phyloP scores from a whole-genome alignment of 2,113 vertebrate species.

The Etia nguti region DNA sequence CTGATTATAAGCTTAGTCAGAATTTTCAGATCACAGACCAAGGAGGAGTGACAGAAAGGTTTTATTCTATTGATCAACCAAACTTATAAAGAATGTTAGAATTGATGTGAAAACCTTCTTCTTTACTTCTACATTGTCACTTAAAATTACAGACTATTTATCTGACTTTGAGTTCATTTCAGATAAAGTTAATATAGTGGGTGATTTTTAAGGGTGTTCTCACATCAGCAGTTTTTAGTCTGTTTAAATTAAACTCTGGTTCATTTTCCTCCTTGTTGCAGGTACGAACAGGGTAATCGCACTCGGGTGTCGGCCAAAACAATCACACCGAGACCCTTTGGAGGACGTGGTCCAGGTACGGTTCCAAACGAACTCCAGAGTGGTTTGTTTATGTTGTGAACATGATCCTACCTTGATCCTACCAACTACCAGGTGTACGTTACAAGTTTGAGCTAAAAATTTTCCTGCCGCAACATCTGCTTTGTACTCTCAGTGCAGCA shows the following conservation, averaged over 20 bases:
- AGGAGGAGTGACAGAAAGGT: not conserved
- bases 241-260: not conserved
- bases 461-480: not conserved
- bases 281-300: not conserved
- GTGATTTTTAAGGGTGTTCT: not conserved
- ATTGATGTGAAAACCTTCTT: not conserved
- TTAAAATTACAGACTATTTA: not conserved
- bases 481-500: not conserved
- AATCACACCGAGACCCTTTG: not conserved
- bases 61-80: not conserved
- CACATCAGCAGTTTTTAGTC: not conserved
- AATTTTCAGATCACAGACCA: not conserved
- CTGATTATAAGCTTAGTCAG: not conserved
- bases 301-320: not conserved
- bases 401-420: not conserved
- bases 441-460: not conserved
- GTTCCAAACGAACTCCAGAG: not conserved
- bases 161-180: not conserved
- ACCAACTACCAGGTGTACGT: not conserved
- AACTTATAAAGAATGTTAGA: not conserved
- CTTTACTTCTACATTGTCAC: not conserved
- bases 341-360: not conserved
- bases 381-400: not conserved
- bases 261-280: not conserved
- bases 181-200: not conserved